phyloP scores from a whole-genome alignment of 2,888 invertebrate species.

The Agrotis clavis region DNA sequence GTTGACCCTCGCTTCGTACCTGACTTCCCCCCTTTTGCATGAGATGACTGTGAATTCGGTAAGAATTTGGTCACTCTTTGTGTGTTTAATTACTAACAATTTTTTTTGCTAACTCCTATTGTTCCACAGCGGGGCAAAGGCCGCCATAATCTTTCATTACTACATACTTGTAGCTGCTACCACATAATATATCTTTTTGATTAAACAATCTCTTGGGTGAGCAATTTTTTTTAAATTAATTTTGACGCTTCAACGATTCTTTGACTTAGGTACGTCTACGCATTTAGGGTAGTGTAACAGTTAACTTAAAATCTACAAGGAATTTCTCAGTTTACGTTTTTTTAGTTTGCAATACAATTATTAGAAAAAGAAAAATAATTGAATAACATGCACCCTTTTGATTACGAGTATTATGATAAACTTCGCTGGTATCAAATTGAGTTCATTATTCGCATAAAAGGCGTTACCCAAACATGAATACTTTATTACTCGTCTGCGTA shows the following conservation, averaged over 20 bases:
- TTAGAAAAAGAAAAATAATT: no score
- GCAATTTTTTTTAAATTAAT: no score
- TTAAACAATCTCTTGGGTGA: neutral
- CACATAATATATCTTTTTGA: neutral
- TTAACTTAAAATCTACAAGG: no score
- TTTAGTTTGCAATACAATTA: no score
- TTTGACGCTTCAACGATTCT: no score
- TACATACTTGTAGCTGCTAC: no score
- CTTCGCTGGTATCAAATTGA: neutral
- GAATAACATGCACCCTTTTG: neutral
- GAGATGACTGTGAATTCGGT: slow-evolving; percentile 53
- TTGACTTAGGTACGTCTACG: no score
- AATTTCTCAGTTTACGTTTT: no score
- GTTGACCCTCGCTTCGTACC: slow-evolving; percentile 72
- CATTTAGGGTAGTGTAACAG: no score
- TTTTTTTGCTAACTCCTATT: neutral
- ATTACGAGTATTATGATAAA: neutral
- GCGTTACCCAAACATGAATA: neutral
- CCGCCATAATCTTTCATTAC: no score
- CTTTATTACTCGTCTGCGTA: slow-evolving; percentile 21
- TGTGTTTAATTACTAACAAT: neutral
- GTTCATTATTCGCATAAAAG: slow-evolving; percentile 4
- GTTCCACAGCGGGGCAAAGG: no score
- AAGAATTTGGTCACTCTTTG: slow-evolving; percentile 55
- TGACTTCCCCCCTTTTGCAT: slow-evolving; percentile 72